Evolutionary conservation across 2,797 vertebrate genomes (phyloP), one percentile per base, ranked within the genome.

Genomic region (Sebastes kiyomatsui): DNA sequence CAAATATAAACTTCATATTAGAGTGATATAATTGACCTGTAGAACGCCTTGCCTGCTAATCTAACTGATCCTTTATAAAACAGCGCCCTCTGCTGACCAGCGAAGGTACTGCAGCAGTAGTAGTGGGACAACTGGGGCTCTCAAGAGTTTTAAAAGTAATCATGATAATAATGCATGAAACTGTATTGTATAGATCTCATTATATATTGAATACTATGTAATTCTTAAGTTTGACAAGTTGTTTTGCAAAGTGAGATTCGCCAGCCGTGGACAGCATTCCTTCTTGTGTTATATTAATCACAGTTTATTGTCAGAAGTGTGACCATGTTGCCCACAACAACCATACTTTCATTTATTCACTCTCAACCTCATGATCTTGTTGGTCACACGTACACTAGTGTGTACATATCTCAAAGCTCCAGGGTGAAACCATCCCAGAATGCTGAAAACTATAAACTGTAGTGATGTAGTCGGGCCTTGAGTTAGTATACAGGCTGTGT

Each of bases 151-250:
- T 46, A 22, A 61, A 83, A 81, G 68, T 82, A 72, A 77, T 80
- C 46, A 75, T 74, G 65, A 85, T 73, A 83, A 80, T 72, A 83
- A 88, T 87, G 92, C 93, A 93, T 92, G 91, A 83, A 80, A 62
- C 55, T 69, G 61, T 52, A 52, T 84, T 83, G 79, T 89, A 82
- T 76, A 85, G 72, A 85, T 71, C 61, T 86, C 58, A 78, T 82
- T 76, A 84, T 87, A 90, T 92, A 87, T 83, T 81, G 67, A 91
- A 84, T 81, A 85, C 64, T 88, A 54, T 87, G 79, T 87, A 6
- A 88, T 68, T 87, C 74, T 85, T 78, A 52, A 56, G 67, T 87
- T 85, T 85, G 66, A 90, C n/a, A 49, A 62, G 6, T 68, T 72
- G 76, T 71, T 82, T 73, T 76, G 28, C 61, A 84, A 79, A 83